Base-by-base conservation (phyloP, 2,888 invertebrate genomes). In the Isotomurus palustris region DNA sequence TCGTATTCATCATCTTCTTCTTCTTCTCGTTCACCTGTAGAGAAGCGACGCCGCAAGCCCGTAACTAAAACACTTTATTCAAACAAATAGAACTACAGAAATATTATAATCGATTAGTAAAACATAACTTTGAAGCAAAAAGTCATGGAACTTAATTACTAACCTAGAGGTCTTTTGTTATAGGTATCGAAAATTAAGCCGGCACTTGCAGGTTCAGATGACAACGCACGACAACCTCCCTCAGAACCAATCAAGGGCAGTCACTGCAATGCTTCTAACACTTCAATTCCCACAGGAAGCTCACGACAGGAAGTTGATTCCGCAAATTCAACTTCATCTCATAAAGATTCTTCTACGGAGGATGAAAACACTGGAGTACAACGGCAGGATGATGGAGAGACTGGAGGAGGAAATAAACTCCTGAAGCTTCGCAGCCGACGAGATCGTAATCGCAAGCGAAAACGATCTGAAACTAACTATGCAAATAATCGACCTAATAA, bases 1-100 rank as follows among this genome's bases (percentile, higher is more conserved):
- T 67, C 56, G 43, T 66, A 66, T 48, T 67, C 66, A 38, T 59
- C 66, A 17, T 69, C 69, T 27, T 65, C 64, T 22, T 64, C 66
- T 22, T 63, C 64, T 21, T 67, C 69, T 55, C 56, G 60, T 27
- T 66, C 69, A 44, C 69, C 65, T 24, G 66, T 66, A 17, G 62
- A 62, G 35, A 64, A 60, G 19, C 53, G 62, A 52, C 58, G 67
- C 6, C 56, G 64, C 29, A 66, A 66, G 54, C 60, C 64, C 53
- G 60, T 59, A 47, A 47, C 24, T 48, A 25, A 28, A 41, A 35
- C 43, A n/a, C n/a, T n/a, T n/a, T n/a, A n/a, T n/a, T n/a, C n/a
- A n/a, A n/a, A n/a, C n/a, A n/a, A n/a, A n/a, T n/a, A n/a, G n/a
- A 12, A 43, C 21, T 40, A 40, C 6, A 40, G 40, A 40, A n/a